phyloP scores from a whole-genome alignment of 2,888 invertebrate species.

The Seira musarum region DNA sequence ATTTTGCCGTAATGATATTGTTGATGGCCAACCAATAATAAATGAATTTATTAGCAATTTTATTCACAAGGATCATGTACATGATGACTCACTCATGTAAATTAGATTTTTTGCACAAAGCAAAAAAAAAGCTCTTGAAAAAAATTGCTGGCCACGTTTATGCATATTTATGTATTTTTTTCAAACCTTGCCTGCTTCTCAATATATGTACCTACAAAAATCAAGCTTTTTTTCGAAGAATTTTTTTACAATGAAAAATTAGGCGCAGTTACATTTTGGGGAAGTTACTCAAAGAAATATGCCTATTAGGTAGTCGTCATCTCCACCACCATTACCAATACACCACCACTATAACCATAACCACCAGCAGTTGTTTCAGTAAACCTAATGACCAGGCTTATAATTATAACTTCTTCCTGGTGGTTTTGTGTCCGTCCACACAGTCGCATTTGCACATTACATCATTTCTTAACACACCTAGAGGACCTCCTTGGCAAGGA shows the following conservation, averaged over 20 bases:
- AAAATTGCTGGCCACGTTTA: conserved; percentile 7
- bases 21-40: conserved; percentile 4
- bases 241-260: background rate
- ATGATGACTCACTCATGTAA: conserved; percentile 43
- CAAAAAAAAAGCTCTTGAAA: background rate
- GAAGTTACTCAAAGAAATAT: background rate
- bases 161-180: conserved; percentile 6
- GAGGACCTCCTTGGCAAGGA: conserved; percentile 32
- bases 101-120: conserved; percentile 27
- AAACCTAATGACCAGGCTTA: conserved; percentile 12
- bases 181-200: background rate
- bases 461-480: conserved; percentile 47
- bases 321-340: background rate
- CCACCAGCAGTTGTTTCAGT: background rate
- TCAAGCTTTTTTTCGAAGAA: background rate
- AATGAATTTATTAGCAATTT: conserved; percentile 7
- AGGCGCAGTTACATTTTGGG: conserved; percentile 1
- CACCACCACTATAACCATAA: background rate
- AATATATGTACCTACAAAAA: background rate
- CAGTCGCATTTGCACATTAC: conserved; percentile 48
- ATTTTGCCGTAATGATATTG: background rate
- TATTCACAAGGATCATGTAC: conserved; percentile 7
- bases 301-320: background rate
- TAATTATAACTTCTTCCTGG: conserved; percentile 44
- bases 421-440: conserved; percentile 27